These are phyloP conservation scores for Myotis davidii DNA, from an alignment of 2,113 vertebrate genomes.

Conservation along the genomic window DNA sequence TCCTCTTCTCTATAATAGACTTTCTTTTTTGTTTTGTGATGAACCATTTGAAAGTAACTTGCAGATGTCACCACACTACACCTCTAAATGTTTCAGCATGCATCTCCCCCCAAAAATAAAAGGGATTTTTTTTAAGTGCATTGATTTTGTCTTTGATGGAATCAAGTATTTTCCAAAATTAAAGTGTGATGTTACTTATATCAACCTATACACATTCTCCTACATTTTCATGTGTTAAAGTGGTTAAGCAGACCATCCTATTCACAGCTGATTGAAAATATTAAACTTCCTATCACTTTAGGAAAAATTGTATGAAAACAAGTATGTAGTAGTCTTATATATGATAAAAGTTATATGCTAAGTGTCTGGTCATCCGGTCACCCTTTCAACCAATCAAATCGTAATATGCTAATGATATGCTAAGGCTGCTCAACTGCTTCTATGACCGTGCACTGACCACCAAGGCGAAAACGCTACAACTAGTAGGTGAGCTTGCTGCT, in stretches of 20 bases:
- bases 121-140: background rate
- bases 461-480: too few relatives aligned
- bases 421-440: too few relatives aligned
- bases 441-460: too few relatives aligned
- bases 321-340: background rate
- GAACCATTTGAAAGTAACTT: constrained; percentile 9
- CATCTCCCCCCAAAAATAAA: background rate
- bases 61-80: background rate
- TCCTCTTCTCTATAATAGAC: background rate
- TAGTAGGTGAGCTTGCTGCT: too few relatives aligned
- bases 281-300: constrained; percentile 24
- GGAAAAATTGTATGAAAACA: constrained; percentile 43
- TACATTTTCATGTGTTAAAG: constrained; percentile 41
- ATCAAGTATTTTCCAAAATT: constrained; percentile 48
- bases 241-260: background rate
- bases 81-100: background rate
- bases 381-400: too few relatives aligned
- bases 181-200: background rate
- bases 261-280: background rate
- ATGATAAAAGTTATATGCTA: too few relatives aligned
- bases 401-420: too few relatives aligned
- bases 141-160: constrained; percentile 14
- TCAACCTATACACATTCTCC: background rate
- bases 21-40: background rate
- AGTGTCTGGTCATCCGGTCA: too few relatives aligned